These are phyloP conservation scores for Xanthia togata DNA, from an alignment of 2,888 invertebrate genomes.

Conservation along the genomic window DNA sequence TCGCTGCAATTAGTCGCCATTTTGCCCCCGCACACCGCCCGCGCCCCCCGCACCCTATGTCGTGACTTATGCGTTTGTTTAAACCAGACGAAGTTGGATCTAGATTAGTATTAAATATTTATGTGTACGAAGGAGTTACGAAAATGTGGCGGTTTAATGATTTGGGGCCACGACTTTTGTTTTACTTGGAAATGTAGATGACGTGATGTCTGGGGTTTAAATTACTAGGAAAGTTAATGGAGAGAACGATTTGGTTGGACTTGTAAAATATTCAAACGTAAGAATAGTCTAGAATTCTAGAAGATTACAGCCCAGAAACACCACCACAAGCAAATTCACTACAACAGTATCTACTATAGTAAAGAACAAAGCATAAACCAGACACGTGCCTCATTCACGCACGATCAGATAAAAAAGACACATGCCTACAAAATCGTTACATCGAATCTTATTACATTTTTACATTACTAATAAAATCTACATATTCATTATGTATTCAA, in stretches of 20 bases:
- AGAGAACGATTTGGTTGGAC: constrained; percentile 17
- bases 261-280: background rate
- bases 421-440: constrained; percentile 33
- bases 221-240: constrained; percentile 1
- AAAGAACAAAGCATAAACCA: constrained; percentile 29
- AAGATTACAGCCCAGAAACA: constrained; percentile 2
- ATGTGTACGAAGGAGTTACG: constrained; percentile 13
- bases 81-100: constrained; percentile 58
- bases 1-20: constrained; percentile 84
- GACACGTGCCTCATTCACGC: constrained; percentile 47
- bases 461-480: constrained; percentile 63
- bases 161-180: constrained; percentile 9
- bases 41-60: constrained; percentile 35
- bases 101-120: constrained; percentile 57
- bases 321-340: background rate
- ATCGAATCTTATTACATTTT: constrained; percentile 60
- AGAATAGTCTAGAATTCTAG: background rate
- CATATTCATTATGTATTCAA: constrained; percentile 74
- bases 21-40: constrained; percentile 70
- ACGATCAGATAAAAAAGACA: constrained; percentile 32
- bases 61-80: constrained; percentile 64
- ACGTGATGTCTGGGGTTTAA: constrained; percentile 40
- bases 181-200: constrained; percentile 37
- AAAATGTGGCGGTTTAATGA: constrained; percentile 25
- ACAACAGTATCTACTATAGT: background rate